Evolutionary conservation across 2,797 vertebrate genomes (phyloP).

Genomic region (Enteromius trimaculatus): DNA sequence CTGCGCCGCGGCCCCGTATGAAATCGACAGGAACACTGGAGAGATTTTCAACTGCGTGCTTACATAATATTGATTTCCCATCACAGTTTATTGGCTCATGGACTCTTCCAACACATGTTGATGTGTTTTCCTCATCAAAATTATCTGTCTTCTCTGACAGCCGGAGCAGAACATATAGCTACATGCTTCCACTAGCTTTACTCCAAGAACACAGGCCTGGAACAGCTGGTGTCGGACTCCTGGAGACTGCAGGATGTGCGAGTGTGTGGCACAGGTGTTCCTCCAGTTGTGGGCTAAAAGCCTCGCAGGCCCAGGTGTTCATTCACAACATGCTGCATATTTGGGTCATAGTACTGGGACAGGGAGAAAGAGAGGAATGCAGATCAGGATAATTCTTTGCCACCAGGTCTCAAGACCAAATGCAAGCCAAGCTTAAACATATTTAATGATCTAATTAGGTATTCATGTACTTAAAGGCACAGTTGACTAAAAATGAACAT

Average conservation of each 20-base stretch:
- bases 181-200: constrained; percentile 6
- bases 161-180: background rate
- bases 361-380: constrained; percentile 13
- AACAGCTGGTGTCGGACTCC: constrained; percentile 43
- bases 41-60: constrained; percentile 49
- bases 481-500: background rate
- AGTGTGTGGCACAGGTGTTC: constrained; percentile 56
- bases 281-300: constrained; percentile 51
- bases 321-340: constrained; percentile 52
- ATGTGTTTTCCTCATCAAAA: constrained; percentile 35
- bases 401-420: constrained; percentile 41
- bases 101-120: constrained; percentile 51
- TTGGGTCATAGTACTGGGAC: constrained; percentile 49
- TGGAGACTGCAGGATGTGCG: constrained; percentile 1
- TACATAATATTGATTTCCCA: constrained; percentile 64
- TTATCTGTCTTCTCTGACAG: constrained; percentile 4
- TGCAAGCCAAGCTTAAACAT: constrained; percentile 46
- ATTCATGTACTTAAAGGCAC: constrained; percentile 19
- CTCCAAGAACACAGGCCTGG: constrained; percentile 23
- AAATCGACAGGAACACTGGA: constrained; percentile 62
- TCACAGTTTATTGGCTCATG: constrained; percentile 33
- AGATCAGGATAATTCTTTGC: constrained; percentile 35
- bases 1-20: constrained; percentile 29
- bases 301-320: constrained; percentile 61
- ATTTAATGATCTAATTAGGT: constrained; percentile 58